A percentile compares a stretch with the other conserved stretches of the same genome.
phyloP scores from a whole-genome alignment of 2,113 vertebrate species.

The Oophaga pumilio region DNA sequence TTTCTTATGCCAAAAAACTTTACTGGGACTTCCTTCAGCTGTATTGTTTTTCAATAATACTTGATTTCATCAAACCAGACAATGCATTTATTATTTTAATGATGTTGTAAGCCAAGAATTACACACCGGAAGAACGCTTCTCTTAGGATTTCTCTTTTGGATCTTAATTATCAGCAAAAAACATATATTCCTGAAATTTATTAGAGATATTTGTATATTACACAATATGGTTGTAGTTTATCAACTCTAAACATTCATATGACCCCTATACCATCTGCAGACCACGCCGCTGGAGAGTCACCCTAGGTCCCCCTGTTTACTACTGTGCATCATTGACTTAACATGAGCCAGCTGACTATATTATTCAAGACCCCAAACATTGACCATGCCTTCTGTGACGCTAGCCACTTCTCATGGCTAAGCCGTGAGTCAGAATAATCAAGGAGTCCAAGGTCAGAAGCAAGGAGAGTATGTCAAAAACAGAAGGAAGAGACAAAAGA shows the following conservation, averaged over 20 bases:
- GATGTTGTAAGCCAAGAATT: slow-evolving; percentile 10
- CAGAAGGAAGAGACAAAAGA: no score
- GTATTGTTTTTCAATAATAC: slow-evolving; percentile 31
- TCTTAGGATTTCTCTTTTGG: background rate
- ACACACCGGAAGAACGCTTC: slow-evolving; percentile 1
- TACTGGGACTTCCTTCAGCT: slow-evolving; percentile 12
- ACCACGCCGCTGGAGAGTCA: no score
- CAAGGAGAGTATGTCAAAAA: no score
- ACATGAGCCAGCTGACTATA: background rate
- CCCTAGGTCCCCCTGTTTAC: background rate
- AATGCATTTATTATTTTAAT: slow-evolving; percentile 26
- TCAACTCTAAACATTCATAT: background rate
- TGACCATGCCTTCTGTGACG: no score
- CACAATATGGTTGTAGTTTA: background rate
- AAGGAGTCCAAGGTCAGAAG: no score
- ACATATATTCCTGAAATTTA: background rate
- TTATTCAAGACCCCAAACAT: background rate
- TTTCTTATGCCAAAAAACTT: background rate
- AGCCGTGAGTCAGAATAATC: no score
- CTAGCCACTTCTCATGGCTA: no score
- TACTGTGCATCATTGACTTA: background rate
- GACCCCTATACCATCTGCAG: background rate
- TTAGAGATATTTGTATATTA: background rate
- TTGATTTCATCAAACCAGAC: slow-evolving; percentile 23
- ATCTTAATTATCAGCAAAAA: slow-evolving; percentile 18